Evolutionary conservation across 53 echinoderm and acorn worm genomes (phyloP), one percentile per base, ranked within the genome.

Genomic region (Echinometra lucunter): DNA sequence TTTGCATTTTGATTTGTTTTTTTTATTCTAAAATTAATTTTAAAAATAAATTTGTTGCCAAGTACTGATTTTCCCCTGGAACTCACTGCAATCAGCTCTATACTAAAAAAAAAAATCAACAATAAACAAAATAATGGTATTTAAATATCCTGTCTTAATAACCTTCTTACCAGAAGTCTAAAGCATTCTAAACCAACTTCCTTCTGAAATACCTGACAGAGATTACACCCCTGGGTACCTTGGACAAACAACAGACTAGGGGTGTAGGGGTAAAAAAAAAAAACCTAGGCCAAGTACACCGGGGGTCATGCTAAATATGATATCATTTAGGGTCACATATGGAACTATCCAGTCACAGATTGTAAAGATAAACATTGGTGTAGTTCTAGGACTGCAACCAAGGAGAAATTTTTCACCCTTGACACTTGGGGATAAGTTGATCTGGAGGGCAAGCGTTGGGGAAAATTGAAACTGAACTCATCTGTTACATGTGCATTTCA

Each of bases 311-410:
- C 45, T 63, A 44, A 83, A 82, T 94, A 83, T 60, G 44, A 60
- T 94, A 83, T 30, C 85, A 83, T 83, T 94, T 60, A 37, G 57
- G 85, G 66, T 85, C 85, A 94, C 63, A 83, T 40, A 66, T 94
- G 94, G 94, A 85, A 83, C 94, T 83, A 83, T 13, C 85, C 28
- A 58, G 85, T 30, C 19, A 42, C 37, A 60, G 18, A 75, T 92
- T 69, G 18, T 18, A 55, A 92, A 78, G 92, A 92, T 42, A 75
- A 72, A 74, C 78, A 78, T 92, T 74, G 56, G 37, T 92, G 75
- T 75, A 92, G 92, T 53, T 78, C 78, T 78, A 40, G 78, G 21
- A 78, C 45, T 11, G 58, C 37, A 63, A 56, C 38, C 60, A 23
- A 55, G 25, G 66, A 57, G 56, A 38, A 37, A 57, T 90, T 56